Conservation (phyloP, 2,113 vertebrate genomes). For the Ictalurus furcatus region DNA sequence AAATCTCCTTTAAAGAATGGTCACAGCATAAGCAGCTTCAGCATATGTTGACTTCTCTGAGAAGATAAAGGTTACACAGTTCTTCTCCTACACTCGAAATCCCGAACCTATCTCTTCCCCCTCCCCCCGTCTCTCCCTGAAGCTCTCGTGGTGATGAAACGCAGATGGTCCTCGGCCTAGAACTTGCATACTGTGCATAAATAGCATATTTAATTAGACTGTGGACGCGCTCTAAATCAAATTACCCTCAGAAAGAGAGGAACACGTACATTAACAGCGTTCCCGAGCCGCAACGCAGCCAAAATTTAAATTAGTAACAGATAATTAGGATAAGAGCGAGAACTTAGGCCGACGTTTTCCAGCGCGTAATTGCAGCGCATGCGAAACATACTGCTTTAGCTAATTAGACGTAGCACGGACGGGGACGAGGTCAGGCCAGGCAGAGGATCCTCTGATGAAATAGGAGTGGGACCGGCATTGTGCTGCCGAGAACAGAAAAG, state of each 20-base stretch:
- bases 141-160: conserved; percentile 71
- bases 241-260: conserved; percentile 85
- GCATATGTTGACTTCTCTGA: conserved; percentile 32
- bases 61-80: conserved; percentile 44
- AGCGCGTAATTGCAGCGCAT: conserved; percentile 78
- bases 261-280: conserved; percentile 84
- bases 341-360: conserved; percentile 74
- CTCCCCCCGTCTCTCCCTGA: conserved; percentile 53
- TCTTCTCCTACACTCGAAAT: conserved; percentile 33
- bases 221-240: conserved; percentile 80
- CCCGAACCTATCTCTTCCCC: conserved; percentile 16
- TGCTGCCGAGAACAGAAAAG: conserved; percentile 8
- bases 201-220: conserved; percentile 85
- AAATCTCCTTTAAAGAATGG: conserved; percentile 12
- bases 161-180: conserved; percentile 75
- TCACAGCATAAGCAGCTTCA: not conserved
- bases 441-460: conserved; percentile 39
- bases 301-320: conserved; percentile 87
- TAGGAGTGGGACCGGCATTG: not conserved
- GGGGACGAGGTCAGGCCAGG: conserved; percentile 60
- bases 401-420: conserved; percentile 76
- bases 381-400: conserved; percentile 74
- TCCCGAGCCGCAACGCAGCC: conserved; percentile 79
- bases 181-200: conserved; percentile 79
- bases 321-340: conserved; percentile 84